Evolutionary conservation across 2,113 vertebrate species (phyloP), one percentile per base, ranked within the genome.

Genomic region (Syngnathus floridae): DNA sequence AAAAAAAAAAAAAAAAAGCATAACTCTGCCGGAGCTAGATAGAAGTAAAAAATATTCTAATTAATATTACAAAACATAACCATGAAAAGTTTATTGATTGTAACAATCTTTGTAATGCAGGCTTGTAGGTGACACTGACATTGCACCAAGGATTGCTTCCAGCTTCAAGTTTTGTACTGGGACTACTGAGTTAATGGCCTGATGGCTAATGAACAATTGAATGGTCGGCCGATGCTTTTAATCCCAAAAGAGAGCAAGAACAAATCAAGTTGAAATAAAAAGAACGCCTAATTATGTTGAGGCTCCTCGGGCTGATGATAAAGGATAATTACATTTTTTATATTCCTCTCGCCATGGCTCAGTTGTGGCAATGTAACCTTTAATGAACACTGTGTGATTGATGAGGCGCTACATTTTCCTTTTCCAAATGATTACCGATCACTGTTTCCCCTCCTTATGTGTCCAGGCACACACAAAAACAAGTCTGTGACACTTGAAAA

Each of bases 301-400:
- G 77, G 85, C 87, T 90, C 80, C 81, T 87, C 84, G 88, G 79
- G 79, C 79, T 88, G 86, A 89, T 89, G 85, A 90, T 90, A 88
- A 88, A 91, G 86, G 88, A 90, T 90, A 91, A 91, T 91, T 90
- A 88, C 84, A 88, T 90, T 90, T 90, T 90, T 90, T 90, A 90
- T 87, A 90, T 90, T 88, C 79, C 71, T 67, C 69, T 75, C 22
- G 62, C 85, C 77, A 68, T 73, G 74, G 84, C 78, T 82, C 73
- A 74, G 79, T 84, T 72, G 73, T 80, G 83, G 71, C 77, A 60
- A 86, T 65, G 52, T 91, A 91, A 92, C 89, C 90, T 91, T 91
- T 91, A 89, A 82, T 70, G 71, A 88, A 88, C 69, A 59, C 51
- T 9, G 36, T 38, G 71, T 89, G 89, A 91, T 91, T 87, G 89